Conservation (phyloP, 1,140 invertebrate species). For the Drosophila pectinifera region DNA sequence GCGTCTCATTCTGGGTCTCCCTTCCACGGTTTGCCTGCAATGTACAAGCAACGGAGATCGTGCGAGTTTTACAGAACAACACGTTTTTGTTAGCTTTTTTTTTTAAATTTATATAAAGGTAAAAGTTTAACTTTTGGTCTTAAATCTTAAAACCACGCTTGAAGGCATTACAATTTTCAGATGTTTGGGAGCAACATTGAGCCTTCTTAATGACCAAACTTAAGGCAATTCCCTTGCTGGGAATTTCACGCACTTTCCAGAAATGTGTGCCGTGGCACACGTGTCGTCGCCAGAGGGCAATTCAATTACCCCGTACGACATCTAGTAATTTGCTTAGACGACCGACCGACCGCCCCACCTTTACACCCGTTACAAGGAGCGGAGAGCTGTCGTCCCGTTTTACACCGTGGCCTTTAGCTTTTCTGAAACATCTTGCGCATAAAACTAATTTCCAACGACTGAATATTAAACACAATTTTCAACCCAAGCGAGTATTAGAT, state of each 20-base stretch:
- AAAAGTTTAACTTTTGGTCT: fast-evolving
- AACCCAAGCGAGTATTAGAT: constrained; percentile 23
- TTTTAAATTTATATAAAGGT: no score
- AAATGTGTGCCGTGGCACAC: constrained; percentile 33
- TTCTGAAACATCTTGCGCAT: constrained; percentile 37
- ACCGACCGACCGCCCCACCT: constrained; percentile 11
- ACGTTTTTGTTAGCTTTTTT: background rate
- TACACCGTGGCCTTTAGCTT: constrained; percentile 33
- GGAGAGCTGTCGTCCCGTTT: constrained; percentile 5
- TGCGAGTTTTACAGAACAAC: background rate
- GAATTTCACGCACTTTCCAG: constrained; percentile 17
- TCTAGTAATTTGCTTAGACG: constrained; percentile 50
- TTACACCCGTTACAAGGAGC: constrained; percentile 1
- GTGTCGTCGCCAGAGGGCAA: constrained; percentile 36
- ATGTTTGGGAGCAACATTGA: background rate
- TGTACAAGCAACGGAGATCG: no score
- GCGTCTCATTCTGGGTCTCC: no score
- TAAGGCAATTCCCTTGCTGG: background rate
- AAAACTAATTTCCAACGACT: constrained; percentile 61
- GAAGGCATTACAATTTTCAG: background rate
- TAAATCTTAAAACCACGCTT: background rate
- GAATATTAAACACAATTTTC: constrained; percentile 62
- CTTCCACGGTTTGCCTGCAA: no score
- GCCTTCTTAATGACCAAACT: constrained; percentile 23
- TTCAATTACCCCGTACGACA: constrained; percentile 55